Evolutionary conservation across 2,888 invertebrate species (phyloP).

Genomic region (Petrolisthes manimaculis): DNA sequence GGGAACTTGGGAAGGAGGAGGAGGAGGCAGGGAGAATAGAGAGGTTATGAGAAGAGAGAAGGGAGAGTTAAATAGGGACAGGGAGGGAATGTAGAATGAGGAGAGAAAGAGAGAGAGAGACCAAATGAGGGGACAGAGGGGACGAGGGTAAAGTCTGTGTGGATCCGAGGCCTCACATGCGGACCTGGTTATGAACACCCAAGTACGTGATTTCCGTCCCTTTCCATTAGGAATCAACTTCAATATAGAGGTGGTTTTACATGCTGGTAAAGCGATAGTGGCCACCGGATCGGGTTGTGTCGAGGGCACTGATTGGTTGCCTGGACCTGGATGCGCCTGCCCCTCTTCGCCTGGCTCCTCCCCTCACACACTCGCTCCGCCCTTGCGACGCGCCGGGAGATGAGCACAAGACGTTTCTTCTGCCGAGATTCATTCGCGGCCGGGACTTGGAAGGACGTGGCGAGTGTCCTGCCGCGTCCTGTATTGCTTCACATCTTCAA

Average conservation of each 20-base stretch:
- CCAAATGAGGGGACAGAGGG: not conserved
- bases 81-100: not conserved
- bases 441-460: slow-evolving; percentile 47
- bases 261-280: slow-evolving; percentile 53
- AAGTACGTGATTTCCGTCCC: slow-evolving; percentile 55
- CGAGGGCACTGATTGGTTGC: slow-evolving; percentile 25
- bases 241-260: slow-evolving; percentile 53
- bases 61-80: not conserved
- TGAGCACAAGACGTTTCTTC: slow-evolving; percentile 53
- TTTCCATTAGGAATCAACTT: slow-evolving; percentile 58
- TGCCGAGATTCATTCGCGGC: slow-evolving; percentile 52
- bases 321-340: slow-evolving; percentile 9
- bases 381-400: slow-evolving; percentile 50
- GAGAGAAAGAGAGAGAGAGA: not conserved
- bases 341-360: slow-evolving; percentile 1
- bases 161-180: slow-evolving; percentile 42
- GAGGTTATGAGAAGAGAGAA: not conserved
- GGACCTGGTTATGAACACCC: slow-evolving; percentile 55
- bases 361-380: slow-evolving; percentile 22
- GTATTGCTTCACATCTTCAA: slow-evolving; percentile 13
- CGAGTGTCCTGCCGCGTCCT: slow-evolving; percentile 52
- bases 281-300: slow-evolving; percentile 34
- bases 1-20: not conserved
- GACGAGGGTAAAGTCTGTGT: slow-evolving; percentile 17
- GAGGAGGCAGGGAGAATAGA: not conserved